phyloP scores from a whole-genome alignment of 2,797 vertebrate species.

The Benthosema pterotum region DNA sequence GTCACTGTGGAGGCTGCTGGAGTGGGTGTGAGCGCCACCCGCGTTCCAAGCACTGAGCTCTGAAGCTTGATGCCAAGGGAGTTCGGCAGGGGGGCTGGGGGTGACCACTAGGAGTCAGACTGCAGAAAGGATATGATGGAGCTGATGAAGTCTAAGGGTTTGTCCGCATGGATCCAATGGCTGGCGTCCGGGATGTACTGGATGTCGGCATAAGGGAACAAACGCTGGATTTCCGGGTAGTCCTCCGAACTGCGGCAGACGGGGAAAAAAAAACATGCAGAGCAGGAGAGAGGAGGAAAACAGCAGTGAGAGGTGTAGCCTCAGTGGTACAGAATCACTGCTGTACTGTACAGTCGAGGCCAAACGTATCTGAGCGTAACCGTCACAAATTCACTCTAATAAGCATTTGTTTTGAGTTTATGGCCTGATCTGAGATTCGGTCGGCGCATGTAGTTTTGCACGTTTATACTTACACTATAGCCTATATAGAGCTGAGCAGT shows the following conservation, averaged over 20 bases:
- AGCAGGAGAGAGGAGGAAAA: not conserved
- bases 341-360: not conserved
- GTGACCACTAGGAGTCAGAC: constrained; percentile 72
- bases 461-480: no score
- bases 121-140: constrained; percentile 88
- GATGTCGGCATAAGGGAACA: constrained; percentile 89
- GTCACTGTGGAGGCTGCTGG: constrained; percentile 40
- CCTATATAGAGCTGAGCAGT: no score
- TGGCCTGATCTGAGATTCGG: not conserved
- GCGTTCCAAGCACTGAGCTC: no score
- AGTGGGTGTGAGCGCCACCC: no score
- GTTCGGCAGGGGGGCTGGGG: constrained; percentile 29
- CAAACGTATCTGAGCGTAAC: not conserved
- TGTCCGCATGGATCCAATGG: constrained; percentile 94
- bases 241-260: constrained; percentile 83
- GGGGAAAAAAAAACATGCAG: not conserved
- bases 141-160: constrained; percentile 91
- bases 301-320: not conserved
- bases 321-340: not conserved
- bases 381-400: not conserved
- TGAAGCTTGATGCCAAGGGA: constrained; percentile 2
- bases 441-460: no score
- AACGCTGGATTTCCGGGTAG: constrained; percentile 89
- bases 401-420: not conserved
- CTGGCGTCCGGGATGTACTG: constrained; percentile 90